Base-by-base conservation (phyloP, 2,888 invertebrate species). In the Microctonus hyperodae region DNA sequence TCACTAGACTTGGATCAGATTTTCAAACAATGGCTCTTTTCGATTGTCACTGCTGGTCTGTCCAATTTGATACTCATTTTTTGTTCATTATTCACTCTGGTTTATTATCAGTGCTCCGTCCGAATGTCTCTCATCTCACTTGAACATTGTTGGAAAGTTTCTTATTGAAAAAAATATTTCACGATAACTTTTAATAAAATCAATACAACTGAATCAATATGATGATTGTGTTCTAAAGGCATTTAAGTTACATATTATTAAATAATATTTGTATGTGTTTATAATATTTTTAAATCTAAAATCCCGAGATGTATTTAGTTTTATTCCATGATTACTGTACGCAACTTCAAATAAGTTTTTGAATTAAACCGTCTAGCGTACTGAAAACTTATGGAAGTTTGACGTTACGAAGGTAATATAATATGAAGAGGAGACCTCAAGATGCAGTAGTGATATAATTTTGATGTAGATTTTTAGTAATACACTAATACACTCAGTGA, bases 31-130 rank as follows among this genome's bases (percentile, higher is more conserved):
- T 55, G 50, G 35, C 60, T 31, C 7, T 63, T 40, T 60, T 40
- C 33, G 37, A 56, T 33, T 56, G 63, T 31, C 50, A 35, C 69
- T 37, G 55, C 55, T 35, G 20, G 11, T 16, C 31, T 51, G 37
- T 59, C n/a, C 44, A 40, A 37, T 51, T 48, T 13, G 20, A 40
- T 51, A 22, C 13, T 35, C 2, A 50, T 28, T 58, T 33, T 31
- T 37, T 11, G 23, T 25, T 31, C 44, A 7, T 31, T 50, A 10
- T 56, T 25, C 50, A 1, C 13, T 5, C 31, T 55, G 20, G 16
- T 50, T 25, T 20, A 13, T 20, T 35, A 51, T 28, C 28, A 28
- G 28, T 28, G 3, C 7, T 5, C 20, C 44, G 40, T 6, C 48
- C 16, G 23, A 48, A 16, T 10, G 31, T 23, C 22, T 16, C 16